These are phyloP conservation scores for Pardosa pseudoannulata DNA, from an alignment of 2,888 invertebrate genomes.

Conservation along the genomic window DNA sequence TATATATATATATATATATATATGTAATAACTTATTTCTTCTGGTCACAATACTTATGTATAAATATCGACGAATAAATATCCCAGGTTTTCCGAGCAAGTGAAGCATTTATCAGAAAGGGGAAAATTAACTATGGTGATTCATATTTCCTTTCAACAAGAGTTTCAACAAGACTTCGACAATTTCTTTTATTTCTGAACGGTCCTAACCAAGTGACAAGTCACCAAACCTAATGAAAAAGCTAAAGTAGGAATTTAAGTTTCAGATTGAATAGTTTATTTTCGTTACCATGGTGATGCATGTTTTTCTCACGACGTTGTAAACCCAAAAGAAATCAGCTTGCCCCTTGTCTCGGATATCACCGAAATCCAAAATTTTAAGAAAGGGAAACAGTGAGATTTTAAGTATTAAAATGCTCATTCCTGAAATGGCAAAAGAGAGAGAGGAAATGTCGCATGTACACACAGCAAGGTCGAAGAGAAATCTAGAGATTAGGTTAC, in stretches of 20 bases:
- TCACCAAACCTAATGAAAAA: neutral
- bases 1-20: too few species aligned
- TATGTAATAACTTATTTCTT: too few species aligned
- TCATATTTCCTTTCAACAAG: too few species aligned
- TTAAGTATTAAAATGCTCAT: conserved; percentile 1
- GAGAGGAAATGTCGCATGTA: neutral
- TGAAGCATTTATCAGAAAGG: too few species aligned
- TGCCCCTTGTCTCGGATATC: neutral
- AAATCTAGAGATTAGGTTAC: neutral
- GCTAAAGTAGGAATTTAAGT: neutral
- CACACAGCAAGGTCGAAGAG: neutral
- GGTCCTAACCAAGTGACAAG: too few species aligned
- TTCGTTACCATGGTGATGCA: neutral
- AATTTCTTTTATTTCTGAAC: too few species aligned
- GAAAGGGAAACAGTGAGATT: neutral
- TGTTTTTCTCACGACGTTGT: neutral
- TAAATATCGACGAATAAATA: too few species aligned
- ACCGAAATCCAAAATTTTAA: neutral
- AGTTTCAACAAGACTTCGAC: too few species aligned
- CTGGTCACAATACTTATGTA: too few species aligned
- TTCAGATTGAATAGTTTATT: neutral
- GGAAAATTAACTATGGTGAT: too few species aligned
- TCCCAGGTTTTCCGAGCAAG: too few species aligned
- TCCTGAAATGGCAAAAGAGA: neutral
- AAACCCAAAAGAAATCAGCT: neutral